Percentiles rank a stretch among this genome's conserved stretches.
These are phyloP conservation scores for Hestina assimilis DNA, from an alignment of 1,140 invertebrate species.

Conservation along the genomic window DNA sequence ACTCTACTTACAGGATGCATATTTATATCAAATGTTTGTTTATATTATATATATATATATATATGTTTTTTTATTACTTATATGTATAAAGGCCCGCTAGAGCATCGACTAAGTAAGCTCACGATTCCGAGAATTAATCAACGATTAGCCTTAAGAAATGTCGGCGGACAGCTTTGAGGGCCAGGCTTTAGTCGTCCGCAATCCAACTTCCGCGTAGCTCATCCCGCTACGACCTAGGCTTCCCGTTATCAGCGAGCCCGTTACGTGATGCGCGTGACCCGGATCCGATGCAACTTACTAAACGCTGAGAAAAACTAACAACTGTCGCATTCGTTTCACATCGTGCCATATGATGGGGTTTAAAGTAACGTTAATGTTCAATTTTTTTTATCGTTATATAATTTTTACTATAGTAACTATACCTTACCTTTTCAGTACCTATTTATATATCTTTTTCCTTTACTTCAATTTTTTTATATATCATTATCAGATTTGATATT, in stretches of 20 bases:
- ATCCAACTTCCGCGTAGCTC: conserved; percentile 61
- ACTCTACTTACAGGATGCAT: no score
- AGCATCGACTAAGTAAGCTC: conserved; percentile 3
- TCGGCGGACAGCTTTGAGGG: conserved; percentile 18
- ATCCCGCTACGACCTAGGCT: conserved; percentile 71
- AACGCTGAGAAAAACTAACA: conserved; percentile 59
- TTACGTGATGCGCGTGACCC: conserved; percentile 72
- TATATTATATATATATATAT: not conserved
- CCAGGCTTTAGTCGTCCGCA: conserved; percentile 16
- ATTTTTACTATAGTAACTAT: no score
- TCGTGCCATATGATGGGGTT: conserved; percentile 3
- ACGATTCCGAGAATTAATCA: conserved; percentile 20
- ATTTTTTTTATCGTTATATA: not conserved
- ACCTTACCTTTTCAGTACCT: no score
- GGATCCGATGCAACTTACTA: conserved; percentile 46
- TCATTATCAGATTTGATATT: no score
- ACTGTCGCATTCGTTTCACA: conserved; percentile 40
- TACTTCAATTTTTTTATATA: no score
- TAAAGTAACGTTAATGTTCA: not conserved
- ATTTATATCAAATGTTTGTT: not conserved
- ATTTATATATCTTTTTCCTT: no score
- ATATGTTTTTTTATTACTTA: not conserved
- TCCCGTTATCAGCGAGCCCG: conserved; percentile 66
- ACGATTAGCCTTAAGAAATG: conserved; percentile 12
- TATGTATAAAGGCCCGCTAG: not conserved